Conservation (phyloP, 2,797 vertebrate genomes). For the Odontamblyopus lacepedii region DNA sequence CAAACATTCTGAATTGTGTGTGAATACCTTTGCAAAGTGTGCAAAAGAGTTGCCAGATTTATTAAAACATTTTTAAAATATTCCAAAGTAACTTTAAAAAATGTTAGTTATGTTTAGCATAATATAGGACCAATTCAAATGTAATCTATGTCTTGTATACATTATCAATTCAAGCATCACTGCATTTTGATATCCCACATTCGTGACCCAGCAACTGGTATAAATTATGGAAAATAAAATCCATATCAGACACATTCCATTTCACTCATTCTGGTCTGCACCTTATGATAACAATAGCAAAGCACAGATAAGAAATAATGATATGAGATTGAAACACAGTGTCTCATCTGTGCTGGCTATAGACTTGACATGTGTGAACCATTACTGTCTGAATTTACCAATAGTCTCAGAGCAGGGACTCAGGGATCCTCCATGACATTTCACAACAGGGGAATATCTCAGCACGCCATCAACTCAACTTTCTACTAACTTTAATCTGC, state of each 20-base stretch:
- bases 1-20: too few relatives aligned
- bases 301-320: constrained; percentile 25
- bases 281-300: constrained; percentile 7
- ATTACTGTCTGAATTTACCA: constrained; percentile 54
- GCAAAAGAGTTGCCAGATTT: too few relatives aligned
- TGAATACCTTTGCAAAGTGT: too few relatives aligned
- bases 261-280: not conserved
- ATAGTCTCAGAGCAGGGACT: constrained; percentile 35
- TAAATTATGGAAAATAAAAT: not conserved
- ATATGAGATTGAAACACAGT: constrained; percentile 31
- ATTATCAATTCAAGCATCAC: not conserved
- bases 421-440: constrained; percentile 16
- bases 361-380: constrained; percentile 61
- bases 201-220: not conserved
- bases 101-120: too few relatives aligned
- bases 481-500: constrained; percentile 36
- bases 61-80: too few relatives aligned
- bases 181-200: too few relatives aligned
- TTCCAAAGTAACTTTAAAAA: too few relatives aligned
- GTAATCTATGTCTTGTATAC: not conserved
- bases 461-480: constrained; percentile 2
- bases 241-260: constrained; percentile 14
- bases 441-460: not conserved
- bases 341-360: constrained; percentile 28
- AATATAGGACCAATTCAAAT: too few relatives aligned